These are phyloP conservation scores for Hydropsyche betteni DNA, from an alignment of 2,888 invertebrate genomes.

Conservation along the genomic window DNA sequence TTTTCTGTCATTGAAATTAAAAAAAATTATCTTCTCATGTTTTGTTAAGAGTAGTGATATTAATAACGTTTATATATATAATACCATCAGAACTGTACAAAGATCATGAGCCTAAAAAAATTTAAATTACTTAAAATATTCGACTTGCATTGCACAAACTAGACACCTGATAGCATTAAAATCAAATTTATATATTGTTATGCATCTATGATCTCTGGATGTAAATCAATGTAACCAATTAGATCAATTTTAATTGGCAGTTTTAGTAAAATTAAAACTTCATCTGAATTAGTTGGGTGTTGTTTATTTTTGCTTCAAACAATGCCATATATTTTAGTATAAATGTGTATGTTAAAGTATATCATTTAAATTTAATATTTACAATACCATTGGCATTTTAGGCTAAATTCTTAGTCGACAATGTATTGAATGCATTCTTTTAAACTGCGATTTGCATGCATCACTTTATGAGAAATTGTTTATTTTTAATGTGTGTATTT, in stretches of 20 bases:
- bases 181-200: constrained; percentile 19
- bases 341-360: constrained; percentile 21
- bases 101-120: background rate
- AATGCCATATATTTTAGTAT: background rate
- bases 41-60: no score
- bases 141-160: constrained; percentile 12
- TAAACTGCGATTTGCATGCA: constrained; percentile 23
- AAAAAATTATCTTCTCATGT: no score
- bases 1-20: no score
- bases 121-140: background rate
- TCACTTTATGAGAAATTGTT: constrained; percentile 27
- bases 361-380: constrained; percentile 18
- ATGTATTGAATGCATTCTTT: constrained; percentile 24
- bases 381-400: no score
- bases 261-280: background rate
- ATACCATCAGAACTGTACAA: background rate
- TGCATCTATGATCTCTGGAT: constrained; percentile 8
- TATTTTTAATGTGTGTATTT: constrained; percentile 31
- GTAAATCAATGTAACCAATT: constrained; percentile 29
- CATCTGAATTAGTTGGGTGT: no score
- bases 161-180: constrained; percentile 20
- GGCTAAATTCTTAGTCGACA: background rate
- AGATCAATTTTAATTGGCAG: constrained; percentile 4
- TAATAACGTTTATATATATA: no score
- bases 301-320: no score